These are phyloP conservation scores for Danio tinwini DNA, from an alignment of 2,797 vertebrate species.

Conservation along the genomic window DNA sequence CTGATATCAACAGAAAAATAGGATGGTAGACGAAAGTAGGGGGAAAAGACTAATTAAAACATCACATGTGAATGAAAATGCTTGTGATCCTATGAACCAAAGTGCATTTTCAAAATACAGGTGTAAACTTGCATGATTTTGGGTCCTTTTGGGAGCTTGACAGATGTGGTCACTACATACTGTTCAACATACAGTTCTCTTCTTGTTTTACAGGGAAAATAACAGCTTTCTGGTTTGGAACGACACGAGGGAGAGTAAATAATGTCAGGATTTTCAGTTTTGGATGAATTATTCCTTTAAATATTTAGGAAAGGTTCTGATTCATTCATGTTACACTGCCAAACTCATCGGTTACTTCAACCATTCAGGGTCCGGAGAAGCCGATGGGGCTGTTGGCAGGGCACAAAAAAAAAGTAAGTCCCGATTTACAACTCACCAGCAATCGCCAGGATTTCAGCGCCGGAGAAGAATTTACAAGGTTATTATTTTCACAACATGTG, in stretches of 20 bases:
- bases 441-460: slow-evolving; percentile 67
- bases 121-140: neutral
- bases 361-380: slow-evolving; percentile 17
- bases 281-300: neutral
- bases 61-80: too few relatives aligned
- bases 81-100: too few relatives aligned
- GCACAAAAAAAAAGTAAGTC: slow-evolving; percentile 61
- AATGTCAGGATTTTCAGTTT: too few relatives aligned
- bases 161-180: slow-evolving; percentile 23
- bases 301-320: slow-evolving; percentile 14
- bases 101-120: too few relatives aligned
- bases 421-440: slow-evolving; percentile 63
- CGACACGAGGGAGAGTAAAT: too few relatives aligned
- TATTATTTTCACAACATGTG: slow-evolving; percentile 71
- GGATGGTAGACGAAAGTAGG: too few relatives aligned
- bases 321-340: slow-evolving; percentile 20
- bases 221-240: neutral
- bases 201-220: neutral
- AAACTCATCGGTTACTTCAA: slow-evolving; percentile 29
- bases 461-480: slow-evolving; percentile 71
- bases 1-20: too few relatives aligned
- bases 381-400: slow-evolving; percentile 43
- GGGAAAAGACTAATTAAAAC: too few relatives aligned
- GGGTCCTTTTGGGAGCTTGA: neutral
- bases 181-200: neutral